phyloP scores from a whole-genome alignment of 2,797 vertebrate species.

The Karalla daura region DNA sequence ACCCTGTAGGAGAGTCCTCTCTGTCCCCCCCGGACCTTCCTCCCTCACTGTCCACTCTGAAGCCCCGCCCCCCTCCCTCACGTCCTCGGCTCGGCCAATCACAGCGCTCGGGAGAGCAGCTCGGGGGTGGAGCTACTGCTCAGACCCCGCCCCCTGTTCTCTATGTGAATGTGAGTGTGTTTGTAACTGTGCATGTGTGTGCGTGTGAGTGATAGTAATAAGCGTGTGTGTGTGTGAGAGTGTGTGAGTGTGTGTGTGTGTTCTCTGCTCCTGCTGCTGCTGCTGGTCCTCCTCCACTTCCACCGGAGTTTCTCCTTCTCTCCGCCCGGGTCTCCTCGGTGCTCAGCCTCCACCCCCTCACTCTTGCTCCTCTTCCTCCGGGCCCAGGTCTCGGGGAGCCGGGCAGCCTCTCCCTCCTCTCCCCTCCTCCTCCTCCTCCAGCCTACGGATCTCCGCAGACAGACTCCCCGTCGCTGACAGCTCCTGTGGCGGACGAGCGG shows the following conservation, averaged over 20 bases:
- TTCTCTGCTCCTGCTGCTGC: conserved; percentile 49
- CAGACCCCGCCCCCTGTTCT: too few relatives aligned
- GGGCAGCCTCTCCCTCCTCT: conserved; percentile 28
- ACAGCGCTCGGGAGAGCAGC: conserved; percentile 62
- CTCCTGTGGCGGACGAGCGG: conserved; percentile 59
- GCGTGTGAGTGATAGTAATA: too few relatives aligned
- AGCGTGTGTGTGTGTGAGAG: conserved; percentile 34
- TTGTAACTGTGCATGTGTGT: conserved; percentile 25
- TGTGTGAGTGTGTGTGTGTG: conserved; percentile 26
- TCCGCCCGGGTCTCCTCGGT: conserved; percentile 43
- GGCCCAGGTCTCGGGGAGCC: conserved; percentile 42
- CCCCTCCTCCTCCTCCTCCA: conserved; percentile 19
- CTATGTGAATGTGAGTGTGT: conserved; percentile 40
- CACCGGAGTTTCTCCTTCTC: conserved; percentile 29
- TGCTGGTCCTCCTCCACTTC: conserved; percentile 40
- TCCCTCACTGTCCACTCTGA: too few relatives aligned
- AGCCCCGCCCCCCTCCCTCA: conserved; percentile 23
- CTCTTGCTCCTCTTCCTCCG: conserved; percentile 36
- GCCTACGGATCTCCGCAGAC: too few relatives aligned
- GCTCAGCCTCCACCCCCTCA: too few relatives aligned
- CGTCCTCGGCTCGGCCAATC: conserved; percentile 67
- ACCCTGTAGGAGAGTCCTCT: conserved; percentile 33
- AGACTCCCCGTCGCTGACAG: conserved; percentile 48
- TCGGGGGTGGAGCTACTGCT: conserved; percentile 62
- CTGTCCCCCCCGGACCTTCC: conserved; percentile 3